Conservation (phyloP, 2,113 vertebrate genomes). For the Hypanus sabinus region DNA sequence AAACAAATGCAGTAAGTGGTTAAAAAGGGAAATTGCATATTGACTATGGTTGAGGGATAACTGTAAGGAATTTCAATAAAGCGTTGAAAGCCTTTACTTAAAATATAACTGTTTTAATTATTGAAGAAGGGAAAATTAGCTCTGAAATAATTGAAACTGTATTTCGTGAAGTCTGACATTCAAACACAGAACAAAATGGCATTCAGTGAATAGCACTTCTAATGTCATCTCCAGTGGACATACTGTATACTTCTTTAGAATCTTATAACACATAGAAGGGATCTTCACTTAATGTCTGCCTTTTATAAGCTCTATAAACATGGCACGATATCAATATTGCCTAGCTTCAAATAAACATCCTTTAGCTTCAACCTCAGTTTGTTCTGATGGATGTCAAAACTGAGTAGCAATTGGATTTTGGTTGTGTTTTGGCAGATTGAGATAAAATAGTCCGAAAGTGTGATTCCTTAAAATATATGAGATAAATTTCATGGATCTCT, state of each 20-base stretch:
- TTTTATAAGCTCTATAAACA: background rate
- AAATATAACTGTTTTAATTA: background rate
- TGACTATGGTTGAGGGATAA: background rate
- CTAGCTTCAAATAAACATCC: background rate
- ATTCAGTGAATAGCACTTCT: background rate
- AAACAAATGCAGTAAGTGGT: no score
- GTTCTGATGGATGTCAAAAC: background rate
- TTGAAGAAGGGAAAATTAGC: background rate
- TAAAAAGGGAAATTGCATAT: no score
- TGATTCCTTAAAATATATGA: background rate
- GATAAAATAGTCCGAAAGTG: background rate
- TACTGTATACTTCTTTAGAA: background rate
- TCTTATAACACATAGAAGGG: background rate
- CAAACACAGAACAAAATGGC: background rate
- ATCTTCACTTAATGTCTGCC: background rate
- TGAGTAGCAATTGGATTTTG: background rate
- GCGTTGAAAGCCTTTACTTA: background rate
- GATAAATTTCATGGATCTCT: background rate
- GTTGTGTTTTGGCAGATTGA: background rate
- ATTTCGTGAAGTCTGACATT: background rate
- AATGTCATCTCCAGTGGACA: background rate
- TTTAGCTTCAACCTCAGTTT: background rate
- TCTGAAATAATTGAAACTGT: background rate
- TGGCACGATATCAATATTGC: background rate
- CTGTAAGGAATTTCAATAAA: background rate